phyloP scores from a whole-genome alignment of 1,140 invertebrate species.

The Listronotus oregonensis region DNA sequence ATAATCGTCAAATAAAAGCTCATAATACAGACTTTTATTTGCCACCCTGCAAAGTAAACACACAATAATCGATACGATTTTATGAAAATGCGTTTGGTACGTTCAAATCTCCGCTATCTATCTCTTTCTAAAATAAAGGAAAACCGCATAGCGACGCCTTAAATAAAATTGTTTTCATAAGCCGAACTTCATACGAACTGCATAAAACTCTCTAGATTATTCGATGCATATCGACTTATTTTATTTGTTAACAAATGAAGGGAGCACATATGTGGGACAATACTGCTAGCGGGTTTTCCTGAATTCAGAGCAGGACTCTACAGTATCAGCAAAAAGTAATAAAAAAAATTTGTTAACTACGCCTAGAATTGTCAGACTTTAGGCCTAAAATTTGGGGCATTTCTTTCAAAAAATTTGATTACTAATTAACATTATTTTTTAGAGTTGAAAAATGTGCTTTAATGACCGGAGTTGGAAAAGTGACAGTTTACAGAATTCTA shows the following conservation, averaged over 20 bases:
- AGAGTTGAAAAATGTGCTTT: too few species aligned
- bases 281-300: constrained; percentile 32
- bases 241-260: constrained; percentile 47
- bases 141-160: neutral
- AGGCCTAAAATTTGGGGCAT: too few species aligned
- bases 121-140: too few species aligned
- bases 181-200: constrained; percentile 1
- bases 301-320: constrained; percentile 14
- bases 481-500: too few species aligned
- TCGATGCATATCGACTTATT: constrained; percentile 28
- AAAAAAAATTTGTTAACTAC: too few species aligned
- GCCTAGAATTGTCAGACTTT: too few species aligned
- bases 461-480: too few species aligned
- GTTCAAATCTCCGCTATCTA: neutral
- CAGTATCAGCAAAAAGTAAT: too few species aligned
- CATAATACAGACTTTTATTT: constrained; percentile 31
- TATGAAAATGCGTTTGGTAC: neutral
- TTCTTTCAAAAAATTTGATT: too few species aligned
- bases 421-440: too few species aligned
- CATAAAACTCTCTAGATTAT: constrained; percentile 16
- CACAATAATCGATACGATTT: constrained; percentile 17
- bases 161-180: neutral
- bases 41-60: constrained; percentile 26
- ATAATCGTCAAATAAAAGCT: constrained; percentile 31
- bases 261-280: constrained; percentile 50